Conservation (phyloP, 2,888 invertebrate genomes). For the Chaitophorus viminalis region DNA sequence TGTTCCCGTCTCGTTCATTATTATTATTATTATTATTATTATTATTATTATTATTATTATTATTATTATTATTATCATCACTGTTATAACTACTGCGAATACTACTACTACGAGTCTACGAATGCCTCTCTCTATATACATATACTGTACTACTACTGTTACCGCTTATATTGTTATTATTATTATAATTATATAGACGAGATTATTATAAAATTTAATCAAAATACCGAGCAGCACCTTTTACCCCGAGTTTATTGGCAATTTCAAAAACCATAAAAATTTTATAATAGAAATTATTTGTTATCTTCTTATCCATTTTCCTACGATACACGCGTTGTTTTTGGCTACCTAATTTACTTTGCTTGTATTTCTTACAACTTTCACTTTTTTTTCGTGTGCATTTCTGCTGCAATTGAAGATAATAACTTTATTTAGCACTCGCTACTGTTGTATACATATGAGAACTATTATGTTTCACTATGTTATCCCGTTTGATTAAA, state of each 20-base stretch:
- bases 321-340: not conserved
- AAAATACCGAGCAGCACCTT: not conserved
- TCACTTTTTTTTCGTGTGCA: not conserved
- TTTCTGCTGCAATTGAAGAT: not conserved
- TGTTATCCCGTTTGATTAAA: not conserved
- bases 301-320: not conserved
- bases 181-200: constrained; percentile 3
- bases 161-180: not conserved
- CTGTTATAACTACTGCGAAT: not conserved
- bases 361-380: not conserved
- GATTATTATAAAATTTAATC: constrained; percentile 34
- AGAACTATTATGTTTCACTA: no score
- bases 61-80: not conserved
- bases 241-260: not conserved
- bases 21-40: not conserved
- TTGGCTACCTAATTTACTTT: not conserved
- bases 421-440: not conserved
- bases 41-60: not conserved
- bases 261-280: not conserved
- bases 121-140: not conserved
- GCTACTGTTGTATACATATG: not conserved
- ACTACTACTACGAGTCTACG: not conserved
- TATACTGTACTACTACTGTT: not conserved
- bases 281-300: not conserved
- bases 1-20: constrained; percentile 2